phyloP scores from a whole-genome alignment of 1,140 invertebrate genomes.

The Sesamia nonagrioides region DNA sequence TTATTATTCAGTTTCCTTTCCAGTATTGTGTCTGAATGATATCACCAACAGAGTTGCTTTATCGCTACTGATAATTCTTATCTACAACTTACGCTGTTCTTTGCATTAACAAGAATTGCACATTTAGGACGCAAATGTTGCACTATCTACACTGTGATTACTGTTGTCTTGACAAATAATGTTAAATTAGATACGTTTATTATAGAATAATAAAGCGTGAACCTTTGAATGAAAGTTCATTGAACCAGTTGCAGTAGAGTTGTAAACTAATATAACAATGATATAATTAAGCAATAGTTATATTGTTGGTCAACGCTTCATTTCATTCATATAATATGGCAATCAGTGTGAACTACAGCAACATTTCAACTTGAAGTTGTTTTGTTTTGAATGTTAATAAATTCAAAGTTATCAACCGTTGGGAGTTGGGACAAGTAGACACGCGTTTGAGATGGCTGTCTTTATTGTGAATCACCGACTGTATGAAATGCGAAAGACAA shows the following conservation, averaged over 20 bases:
- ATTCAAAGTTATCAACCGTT: constrained; percentile 44
- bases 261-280: constrained; percentile 1
- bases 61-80: constrained; percentile 82
- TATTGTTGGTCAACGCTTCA: constrained; percentile 39
- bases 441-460: constrained; percentile 48
- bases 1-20: constrained; percentile 53
- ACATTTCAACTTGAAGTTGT: background rate
- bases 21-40: constrained; percentile 69
- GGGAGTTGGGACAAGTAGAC: constrained; percentile 46
- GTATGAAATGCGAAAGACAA: constrained; percentile 82
- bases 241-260: constrained; percentile 16
- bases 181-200: background rate
- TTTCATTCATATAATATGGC: constrained; percentile 8
- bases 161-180: background rate
- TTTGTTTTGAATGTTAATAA: constrained; percentile 22
- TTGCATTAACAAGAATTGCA: constrained; percentile 57
- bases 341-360: constrained; percentile 15
- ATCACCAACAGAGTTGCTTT: constrained; percentile 84
- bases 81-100: constrained; percentile 67
- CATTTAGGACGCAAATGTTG: constrained; percentile 44
- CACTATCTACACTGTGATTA: constrained; percentile 1
- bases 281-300: constrained; percentile 19
- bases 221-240: constrained; percentile 31
- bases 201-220: background rate
- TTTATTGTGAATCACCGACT: constrained; percentile 75